A percentile compares a stretch with the other conserved stretches of the same genome.
Conservation (phyloP, 2,888 invertebrate species). For the Baronia brevicornis region DNA sequence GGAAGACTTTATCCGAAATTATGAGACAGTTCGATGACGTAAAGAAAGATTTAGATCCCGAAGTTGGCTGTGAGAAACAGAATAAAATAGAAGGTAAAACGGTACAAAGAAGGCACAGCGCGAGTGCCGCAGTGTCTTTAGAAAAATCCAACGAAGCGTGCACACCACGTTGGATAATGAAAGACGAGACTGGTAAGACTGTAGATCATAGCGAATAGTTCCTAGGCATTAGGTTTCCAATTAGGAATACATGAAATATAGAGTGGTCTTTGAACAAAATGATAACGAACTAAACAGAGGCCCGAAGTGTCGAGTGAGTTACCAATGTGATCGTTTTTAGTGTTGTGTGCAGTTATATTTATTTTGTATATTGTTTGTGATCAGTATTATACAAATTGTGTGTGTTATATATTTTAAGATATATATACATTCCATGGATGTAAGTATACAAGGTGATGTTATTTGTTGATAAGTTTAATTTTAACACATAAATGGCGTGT, state of each 20-base stretch:
- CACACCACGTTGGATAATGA: constrained; percentile 37
- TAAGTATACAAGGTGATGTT: constrained; percentile 40
- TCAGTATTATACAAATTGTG: constrained; percentile 52
- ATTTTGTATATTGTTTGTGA: constrained; percentile 34
- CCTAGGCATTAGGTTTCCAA: neutral
- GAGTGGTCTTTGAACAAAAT: too few species aligned
- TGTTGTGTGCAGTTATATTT: too few species aligned
- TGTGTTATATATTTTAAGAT: constrained; percentile 23
- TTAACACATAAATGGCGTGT: too few species aligned
- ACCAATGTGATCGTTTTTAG: too few species aligned
- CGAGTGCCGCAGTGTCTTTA: constrained; percentile 51
- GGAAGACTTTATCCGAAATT: constrained; percentile 80
- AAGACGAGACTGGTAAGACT: constrained; percentile 34
- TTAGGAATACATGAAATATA: too few species aligned
- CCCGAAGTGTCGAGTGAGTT: too few species aligned
- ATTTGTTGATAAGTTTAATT: constrained; percentile 18
- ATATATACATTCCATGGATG: constrained; percentile 38
- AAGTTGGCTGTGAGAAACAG: constrained; percentile 42
- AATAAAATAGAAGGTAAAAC: constrained; percentile 37
- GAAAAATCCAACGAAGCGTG: constrained; percentile 47
- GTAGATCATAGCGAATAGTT: constrained; percentile 23
- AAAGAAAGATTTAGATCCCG: constrained; percentile 50
- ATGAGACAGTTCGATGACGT: constrained; percentile 76
- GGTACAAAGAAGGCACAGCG: constrained; percentile 60
- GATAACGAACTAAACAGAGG: too few species aligned